These are phyloP conservation scores for Helicoverpa armigera DNA, from an alignment of 1,140 invertebrate genomes.

Conservation along the genomic window DNA sequence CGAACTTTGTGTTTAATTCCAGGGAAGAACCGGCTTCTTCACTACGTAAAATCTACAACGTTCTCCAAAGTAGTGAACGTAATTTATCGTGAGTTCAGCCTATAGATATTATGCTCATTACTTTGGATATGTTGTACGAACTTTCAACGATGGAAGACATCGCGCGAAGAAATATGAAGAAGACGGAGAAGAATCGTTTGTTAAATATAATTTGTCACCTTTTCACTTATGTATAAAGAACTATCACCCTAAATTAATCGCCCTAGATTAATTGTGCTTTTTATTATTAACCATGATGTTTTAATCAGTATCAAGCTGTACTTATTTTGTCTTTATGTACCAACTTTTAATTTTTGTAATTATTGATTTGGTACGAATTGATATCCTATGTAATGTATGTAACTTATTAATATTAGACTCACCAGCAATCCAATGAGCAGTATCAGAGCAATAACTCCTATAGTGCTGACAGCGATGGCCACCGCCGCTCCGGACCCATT, in stretches of 20 bases:
- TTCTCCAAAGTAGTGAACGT: slow-evolving; percentile 82
- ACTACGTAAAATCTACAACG: slow-evolving; percentile 64
- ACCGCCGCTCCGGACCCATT: slow-evolving; percentile 75
- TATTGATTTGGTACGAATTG: not conserved
- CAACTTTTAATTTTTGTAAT: not conserved
- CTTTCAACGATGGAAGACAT: slow-evolving; percentile 54
- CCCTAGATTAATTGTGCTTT: not conserved
- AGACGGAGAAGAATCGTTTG: not conserved
- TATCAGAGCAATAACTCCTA: slow-evolving; percentile 79
- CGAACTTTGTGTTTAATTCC: slow-evolving; percentile 9
- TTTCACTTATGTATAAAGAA: too few species aligned
- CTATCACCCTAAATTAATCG: too few species aligned
- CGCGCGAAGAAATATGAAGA: slow-evolving; percentile 32
- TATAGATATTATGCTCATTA: slow-evolving; percentile 85
- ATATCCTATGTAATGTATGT: too few species aligned
- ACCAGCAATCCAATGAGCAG: slow-evolving; percentile 81
- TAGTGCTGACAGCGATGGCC: slow-evolving; percentile 80
- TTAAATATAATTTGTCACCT: too few species aligned
- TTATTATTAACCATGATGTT: too few species aligned
- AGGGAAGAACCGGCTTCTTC: not conserved
- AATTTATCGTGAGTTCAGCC: slow-evolving; percentile 78
- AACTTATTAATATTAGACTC: slow-evolving; percentile 54
- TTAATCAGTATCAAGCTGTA: too few species aligned
- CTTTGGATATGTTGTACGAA: slow-evolving; percentile 83
- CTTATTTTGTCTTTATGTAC: not conserved